Conservation (phyloP, 2,113 vertebrate genomes). For the Nannobrachium achirus region DNA sequence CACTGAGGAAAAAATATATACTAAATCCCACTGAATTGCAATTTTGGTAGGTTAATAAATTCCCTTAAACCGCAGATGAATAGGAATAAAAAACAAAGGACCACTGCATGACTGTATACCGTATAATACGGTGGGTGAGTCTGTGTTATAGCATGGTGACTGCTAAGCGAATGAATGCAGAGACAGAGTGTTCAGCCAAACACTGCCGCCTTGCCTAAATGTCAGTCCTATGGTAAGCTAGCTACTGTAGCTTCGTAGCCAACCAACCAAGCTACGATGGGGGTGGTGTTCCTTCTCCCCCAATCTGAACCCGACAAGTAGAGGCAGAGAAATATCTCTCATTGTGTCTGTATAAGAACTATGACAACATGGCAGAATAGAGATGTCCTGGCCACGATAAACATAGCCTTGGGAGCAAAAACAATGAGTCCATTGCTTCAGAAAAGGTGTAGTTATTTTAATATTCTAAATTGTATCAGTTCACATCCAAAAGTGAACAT, state of each 20-base stretch:
- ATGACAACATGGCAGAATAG: slow-evolving; percentile 8
- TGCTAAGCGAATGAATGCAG: background rate
- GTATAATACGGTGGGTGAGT: background rate
- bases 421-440: background rate
- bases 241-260: background rate
- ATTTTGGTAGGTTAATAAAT: background rate
- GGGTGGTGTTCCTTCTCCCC: background rate
- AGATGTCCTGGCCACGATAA: background rate
- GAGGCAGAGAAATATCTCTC: slow-evolving; percentile 10
- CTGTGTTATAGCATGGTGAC: background rate
- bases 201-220: background rate
- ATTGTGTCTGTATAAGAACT: background rate
- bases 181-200: background rate
- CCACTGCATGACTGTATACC: background rate
- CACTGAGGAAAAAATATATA: background rate
- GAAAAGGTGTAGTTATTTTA: background rate
- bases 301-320: background rate
- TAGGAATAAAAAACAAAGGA: background rate
- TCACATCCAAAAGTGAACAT: background rate
- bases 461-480: background rate
- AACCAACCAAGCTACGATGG: background rate
- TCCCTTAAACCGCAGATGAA: background rate
- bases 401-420: background rate
- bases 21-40: background rate
- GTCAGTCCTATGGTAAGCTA: background rate